These are phyloP conservation scores for Anguilla megastoma DNA, from an alignment of 2,797 vertebrate species.

Conservation along the genomic window DNA sequence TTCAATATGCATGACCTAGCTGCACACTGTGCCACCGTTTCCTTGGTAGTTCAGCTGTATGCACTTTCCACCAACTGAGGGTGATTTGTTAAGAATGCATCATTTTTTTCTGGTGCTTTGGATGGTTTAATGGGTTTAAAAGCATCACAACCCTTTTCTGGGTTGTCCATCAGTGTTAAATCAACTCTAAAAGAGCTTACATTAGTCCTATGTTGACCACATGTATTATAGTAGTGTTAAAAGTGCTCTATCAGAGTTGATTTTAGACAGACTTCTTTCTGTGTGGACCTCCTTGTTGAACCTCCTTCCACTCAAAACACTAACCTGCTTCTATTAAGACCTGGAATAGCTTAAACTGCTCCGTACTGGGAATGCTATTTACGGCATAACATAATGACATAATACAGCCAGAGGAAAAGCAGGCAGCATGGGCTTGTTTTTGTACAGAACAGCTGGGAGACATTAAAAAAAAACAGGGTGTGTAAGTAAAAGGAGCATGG, in stretches of 20 bases:
- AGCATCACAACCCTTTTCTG: not conserved
- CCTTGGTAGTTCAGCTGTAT: no score
- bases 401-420: not conserved
- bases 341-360: not conserved
- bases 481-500: not conserved
- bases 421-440: not conserved
- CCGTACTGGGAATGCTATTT: not conserved
- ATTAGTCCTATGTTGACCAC: not conserved
- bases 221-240: not conserved
- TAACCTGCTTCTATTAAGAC: not conserved
- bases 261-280: not conserved
- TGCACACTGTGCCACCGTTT: not conserved
- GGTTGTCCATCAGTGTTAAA: not conserved
- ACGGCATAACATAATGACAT: not conserved
- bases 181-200: not conserved
- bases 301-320: not conserved
- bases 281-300: not conserved
- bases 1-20: not conserved
- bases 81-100: not conserved
- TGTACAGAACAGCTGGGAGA: not conserved
- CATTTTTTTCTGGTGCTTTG: not conserved
- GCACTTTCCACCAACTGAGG: no score
- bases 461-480: not conserved
- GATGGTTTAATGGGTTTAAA: not conserved
- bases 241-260: not conserved